Percentiles rank a stretch among this genome's conserved stretches.
Conservation (phyloP, 2,888 invertebrate genomes). For the Campoplex capitator region DNA sequence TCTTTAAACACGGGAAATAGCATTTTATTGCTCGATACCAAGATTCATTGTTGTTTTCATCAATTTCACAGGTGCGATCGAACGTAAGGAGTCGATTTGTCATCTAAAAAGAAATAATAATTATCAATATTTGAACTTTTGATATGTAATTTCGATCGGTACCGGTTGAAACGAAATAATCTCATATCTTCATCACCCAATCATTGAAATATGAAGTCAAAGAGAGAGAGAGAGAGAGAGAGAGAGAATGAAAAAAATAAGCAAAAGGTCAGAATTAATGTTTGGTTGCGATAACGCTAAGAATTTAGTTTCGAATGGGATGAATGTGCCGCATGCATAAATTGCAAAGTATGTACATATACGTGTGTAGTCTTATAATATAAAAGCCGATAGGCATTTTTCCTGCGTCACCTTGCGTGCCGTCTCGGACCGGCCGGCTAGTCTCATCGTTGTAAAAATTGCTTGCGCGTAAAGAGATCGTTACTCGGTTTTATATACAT, state of each 20-base stretch:
- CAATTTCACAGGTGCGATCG: too few species aligned
- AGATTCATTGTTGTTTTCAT: too few species aligned
- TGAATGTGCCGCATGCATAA: not conserved
- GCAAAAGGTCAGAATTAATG: not conserved
- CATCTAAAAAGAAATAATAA: not conserved
- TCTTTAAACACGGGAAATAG: not conserved
- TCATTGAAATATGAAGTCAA: not conserved
- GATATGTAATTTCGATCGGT: not conserved
- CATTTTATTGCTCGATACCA: too few species aligned
- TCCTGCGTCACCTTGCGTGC: slow-evolving; percentile 81
- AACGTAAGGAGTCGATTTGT: not conserved
- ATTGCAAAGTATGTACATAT: slow-evolving; percentile 7
- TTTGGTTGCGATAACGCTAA: not conserved
- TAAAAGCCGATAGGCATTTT: slow-evolving; percentile 66
- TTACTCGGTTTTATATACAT: slow-evolving; percentile 71
- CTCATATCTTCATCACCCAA: not conserved
- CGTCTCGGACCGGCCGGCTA: slow-evolving; percentile 80
- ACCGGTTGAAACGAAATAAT: not conserved
- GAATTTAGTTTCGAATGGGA: slow-evolving; percentile 21
- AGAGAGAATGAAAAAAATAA: not conserved
- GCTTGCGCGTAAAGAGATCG: slow-evolving; percentile 84
- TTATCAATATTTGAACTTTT: not conserved
- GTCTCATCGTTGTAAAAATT: slow-evolving; percentile 83
- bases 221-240: not conserved
- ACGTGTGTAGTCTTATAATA: slow-evolving; percentile 9